Conservation (phyloP, 2,888 invertebrate species). For the Scelioninae gen. 1 region DNA sequence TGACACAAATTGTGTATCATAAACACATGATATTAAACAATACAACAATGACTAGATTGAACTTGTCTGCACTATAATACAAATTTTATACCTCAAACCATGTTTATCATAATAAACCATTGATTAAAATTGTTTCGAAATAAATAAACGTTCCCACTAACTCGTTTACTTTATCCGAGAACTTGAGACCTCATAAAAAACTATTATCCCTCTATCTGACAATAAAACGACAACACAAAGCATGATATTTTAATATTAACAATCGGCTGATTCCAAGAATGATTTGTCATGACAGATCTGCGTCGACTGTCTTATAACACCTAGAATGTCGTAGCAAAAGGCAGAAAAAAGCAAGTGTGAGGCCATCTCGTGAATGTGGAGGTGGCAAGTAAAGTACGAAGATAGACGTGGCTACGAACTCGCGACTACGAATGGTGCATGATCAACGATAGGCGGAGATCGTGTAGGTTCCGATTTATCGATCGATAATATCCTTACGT, state of each 20-base stretch:
- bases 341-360: slow-evolving; percentile 68
- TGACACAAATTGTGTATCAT: too few species aligned
- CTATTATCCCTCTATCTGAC: slow-evolving; percentile 28
- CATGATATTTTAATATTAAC: slow-evolving; percentile 62
- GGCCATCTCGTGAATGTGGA: slow-evolving; percentile 66
- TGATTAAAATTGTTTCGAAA: too few species aligned
- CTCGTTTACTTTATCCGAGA: background rate
- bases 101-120: too few species aligned
- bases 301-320: slow-evolving; percentile 43
- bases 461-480: slow-evolving; percentile 80
- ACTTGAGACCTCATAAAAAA: slow-evolving; percentile 18
- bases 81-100: too few species aligned
- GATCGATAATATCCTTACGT: slow-evolving; percentile 81
- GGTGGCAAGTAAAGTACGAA: slow-evolving; percentile 62
- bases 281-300: slow-evolving; percentile 60
- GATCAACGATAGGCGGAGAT: slow-evolving; percentile 77
- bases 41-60: too few species aligned
- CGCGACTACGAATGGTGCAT: slow-evolving; percentile 67
- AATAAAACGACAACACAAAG: slow-evolving; percentile 34
- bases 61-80: too few species aligned
- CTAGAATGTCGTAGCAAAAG: slow-evolving; percentile 67
- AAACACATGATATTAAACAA: too few species aligned
- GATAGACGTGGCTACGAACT: slow-evolving; percentile 47
- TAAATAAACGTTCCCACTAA: background rate
- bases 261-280: slow-evolving; percentile 54